Conservation (phyloP, 2,113 vertebrate species). For the Prolemur simus region DNA sequence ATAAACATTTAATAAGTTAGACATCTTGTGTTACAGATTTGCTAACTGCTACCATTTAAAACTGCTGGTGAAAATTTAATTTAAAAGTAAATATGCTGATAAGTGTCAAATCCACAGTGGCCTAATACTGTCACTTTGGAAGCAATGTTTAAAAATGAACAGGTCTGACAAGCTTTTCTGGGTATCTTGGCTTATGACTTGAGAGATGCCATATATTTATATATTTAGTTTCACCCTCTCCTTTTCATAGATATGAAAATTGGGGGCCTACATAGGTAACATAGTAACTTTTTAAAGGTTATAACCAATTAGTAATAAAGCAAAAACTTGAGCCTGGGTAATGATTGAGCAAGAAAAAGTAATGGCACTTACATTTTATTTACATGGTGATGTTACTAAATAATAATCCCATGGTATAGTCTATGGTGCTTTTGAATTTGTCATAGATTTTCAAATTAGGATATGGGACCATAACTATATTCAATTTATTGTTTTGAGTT, state of each 20-base stretch:
- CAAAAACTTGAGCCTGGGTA: not conserved
- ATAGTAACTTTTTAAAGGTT: not conserved
- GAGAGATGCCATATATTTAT: not conserved
- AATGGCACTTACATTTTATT: not conserved
- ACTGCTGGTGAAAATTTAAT: not conserved
- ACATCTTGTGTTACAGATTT: not conserved
- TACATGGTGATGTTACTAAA: not conserved
- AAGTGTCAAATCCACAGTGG: not conserved
- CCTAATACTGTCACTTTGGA: not conserved
- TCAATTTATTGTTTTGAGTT: not conserved
- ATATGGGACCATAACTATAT: not conserved
- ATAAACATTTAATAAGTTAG: constrained; percentile 40
- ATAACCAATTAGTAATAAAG: not conserved
- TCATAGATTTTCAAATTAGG: not conserved
- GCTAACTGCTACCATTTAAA: constrained; percentile 14
- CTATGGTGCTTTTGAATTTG: not conserved
- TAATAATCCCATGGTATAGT: not conserved
- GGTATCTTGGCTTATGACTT: constrained; percentile 17
- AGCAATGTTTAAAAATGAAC: not conserved
- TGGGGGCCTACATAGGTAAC: not conserved
- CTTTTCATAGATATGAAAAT: constrained; percentile 5
- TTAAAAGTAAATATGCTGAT: constrained; percentile 26
- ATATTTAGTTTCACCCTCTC: not conserved
- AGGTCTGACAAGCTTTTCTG: not conserved
- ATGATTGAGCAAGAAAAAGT: constrained; percentile 25